Percentiles rank a stretch among this genome's conserved stretches.
Evolutionary conservation across 1,140 invertebrate species (phyloP).

Genomic region (Aphelinus atriplicis): DNA sequence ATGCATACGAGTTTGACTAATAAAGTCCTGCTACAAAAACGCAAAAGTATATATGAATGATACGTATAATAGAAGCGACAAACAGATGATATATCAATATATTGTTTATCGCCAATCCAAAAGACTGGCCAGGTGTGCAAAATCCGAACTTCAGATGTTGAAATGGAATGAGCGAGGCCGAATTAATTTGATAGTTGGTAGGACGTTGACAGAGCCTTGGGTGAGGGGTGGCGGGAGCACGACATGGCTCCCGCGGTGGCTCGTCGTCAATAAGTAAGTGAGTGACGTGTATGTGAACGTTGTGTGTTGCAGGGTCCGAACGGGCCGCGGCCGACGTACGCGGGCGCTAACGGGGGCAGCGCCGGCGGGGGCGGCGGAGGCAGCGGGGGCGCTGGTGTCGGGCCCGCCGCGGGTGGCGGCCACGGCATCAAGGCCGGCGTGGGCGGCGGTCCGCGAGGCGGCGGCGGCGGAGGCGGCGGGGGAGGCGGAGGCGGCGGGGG

Average conservation of each 20-base stretch:
- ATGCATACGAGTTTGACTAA: too few species aligned
- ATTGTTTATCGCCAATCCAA: too few species aligned
- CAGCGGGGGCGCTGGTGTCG: conserved; percentile 53
- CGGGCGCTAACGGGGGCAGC: conserved; percentile 63
- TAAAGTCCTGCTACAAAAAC: too few species aligned
- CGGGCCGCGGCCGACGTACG: conserved; percentile 62
- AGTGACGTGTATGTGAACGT: conserved; percentile 4
- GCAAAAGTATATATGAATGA: too few species aligned
- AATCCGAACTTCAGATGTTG: too few species aligned
- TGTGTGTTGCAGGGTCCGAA: conserved; percentile 59
- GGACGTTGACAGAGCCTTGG: neutral
- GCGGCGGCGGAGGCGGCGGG: conserved; percentile 55
- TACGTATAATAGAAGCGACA: too few species aligned
- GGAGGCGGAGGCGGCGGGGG: conserved; percentile 59
- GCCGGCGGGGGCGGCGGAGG: conserved; percentile 51
- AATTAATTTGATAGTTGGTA: too few species aligned
- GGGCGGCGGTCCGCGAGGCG: conserved; percentile 49
- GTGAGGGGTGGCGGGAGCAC: neutral
- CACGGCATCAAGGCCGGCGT: conserved; percentile 37
- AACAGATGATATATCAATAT: too few species aligned
- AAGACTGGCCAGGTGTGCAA: too few species aligned
- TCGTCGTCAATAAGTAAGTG: neutral
- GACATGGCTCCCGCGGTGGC: neutral
- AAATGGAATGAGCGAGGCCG: too few species aligned
- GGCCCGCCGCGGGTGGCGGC: conserved; percentile 50